Base-by-base conservation (phyloP, 1,140 invertebrate species). In the Calliphora vicina region DNA sequence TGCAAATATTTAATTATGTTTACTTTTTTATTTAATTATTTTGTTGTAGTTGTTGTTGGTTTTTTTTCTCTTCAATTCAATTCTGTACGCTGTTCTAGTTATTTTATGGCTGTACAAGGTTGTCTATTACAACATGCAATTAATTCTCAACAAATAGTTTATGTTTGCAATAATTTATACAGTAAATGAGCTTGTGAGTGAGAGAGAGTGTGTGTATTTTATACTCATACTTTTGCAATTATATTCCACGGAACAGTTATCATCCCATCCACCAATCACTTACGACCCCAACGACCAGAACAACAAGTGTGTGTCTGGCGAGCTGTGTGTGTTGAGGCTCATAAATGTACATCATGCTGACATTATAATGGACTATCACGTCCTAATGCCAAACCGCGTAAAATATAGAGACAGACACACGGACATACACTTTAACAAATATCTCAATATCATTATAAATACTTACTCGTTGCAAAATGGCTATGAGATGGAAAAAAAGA, bases 311-410 rank as follows among this genome's bases (percentile, higher is more conserved):
- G 61, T 57, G n/a, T 57, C 15, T 57, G 15, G 6, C n/a, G 50
- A 15, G 50, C n/a, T n/a, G n/a, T 57, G 2, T 57, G 50, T 57
- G 50, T 57, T 17, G 15, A n/a, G 50, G 15, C 61, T 25, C 61
- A 67, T 67, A 67, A 67, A 67, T 67, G 61, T 67, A 67, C 61
- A 67, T 67, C 61, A 67, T 67, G 61, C 61, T 67, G 61, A 67
- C 61, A 67, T 67, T 67, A 67, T 67, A 67, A 67, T 67, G 61
- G 61, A 67, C 61, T 67, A 67, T 20, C 61, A 67, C 61, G 61
- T 67, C 61, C 61, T 67, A 67, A 67, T 67, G 61, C 61, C n/a
- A 67, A 67, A 67, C 61, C 61, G 61, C 61, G 61, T 67, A 23
- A 67, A 67, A 23, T 67, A 1, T 2, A 8, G 35, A 35, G n/a